phyloP scores from a whole-genome alignment of 2,113 vertebrate genomes.

The Alexandromys fortis region DNA sequence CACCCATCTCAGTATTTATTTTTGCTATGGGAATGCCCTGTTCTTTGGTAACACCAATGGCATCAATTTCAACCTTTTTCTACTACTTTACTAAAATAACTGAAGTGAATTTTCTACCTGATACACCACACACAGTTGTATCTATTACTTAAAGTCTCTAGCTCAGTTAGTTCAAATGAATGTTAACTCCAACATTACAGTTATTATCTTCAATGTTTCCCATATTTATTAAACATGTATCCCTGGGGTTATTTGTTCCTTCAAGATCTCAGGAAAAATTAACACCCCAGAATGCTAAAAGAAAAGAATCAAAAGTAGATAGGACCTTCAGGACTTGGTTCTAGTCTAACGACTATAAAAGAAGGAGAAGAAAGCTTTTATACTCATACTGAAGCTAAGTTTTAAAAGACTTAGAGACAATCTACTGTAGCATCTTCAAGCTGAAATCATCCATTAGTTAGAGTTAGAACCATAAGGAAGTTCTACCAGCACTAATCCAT shows the following conservation, averaged over 20 bases:
- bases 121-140: neutral
- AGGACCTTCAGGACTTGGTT: neutral
- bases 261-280: neutral
- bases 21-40: neutral
- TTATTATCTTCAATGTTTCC: neutral
- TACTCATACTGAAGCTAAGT: neutral
- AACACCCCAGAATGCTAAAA: neutral
- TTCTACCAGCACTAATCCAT: neutral
- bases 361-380: neutral
- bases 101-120: neutral
- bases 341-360: neutral
- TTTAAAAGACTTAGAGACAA: neutral
- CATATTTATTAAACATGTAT: neutral
- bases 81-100: neutral
- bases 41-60: neutral
- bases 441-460: neutral
- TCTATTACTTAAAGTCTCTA: neutral
- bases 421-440: fast-evolving
- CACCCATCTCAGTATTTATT: neutral
- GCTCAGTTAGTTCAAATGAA: neutral
- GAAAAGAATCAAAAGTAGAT: neutral
- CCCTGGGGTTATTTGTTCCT: fast-evolving
- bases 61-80: neutral
- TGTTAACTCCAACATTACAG: neutral
- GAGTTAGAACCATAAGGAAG: neutral